phyloP scores from a whole-genome alignment of 2,797 vertebrate genomes.

The Benthosema pterotum region DNA sequence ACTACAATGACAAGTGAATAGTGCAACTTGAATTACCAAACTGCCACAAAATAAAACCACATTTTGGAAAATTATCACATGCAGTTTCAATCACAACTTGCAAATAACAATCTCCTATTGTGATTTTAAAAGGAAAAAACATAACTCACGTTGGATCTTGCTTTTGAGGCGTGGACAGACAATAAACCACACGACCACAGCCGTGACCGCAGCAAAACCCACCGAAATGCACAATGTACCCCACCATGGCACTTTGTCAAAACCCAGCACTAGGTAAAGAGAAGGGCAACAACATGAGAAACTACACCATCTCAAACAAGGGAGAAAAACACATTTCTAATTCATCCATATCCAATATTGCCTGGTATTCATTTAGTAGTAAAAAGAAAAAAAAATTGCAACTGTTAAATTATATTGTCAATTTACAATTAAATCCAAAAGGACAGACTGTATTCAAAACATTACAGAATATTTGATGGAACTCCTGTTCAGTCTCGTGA shows the following conservation, averaged over 20 bases:
- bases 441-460: background rate
- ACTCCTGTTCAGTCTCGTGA: background rate
- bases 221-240: constrained; percentile 87
- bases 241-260: constrained; percentile 93
- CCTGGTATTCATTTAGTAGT: constrained; percentile 1
- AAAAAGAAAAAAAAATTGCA: background rate
- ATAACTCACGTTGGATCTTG: constrained; percentile 91
- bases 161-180: constrained; percentile 93
- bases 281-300: constrained; percentile 71
- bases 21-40: too few relatives aligned
- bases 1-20: too few relatives aligned
- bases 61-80: too few relatives aligned
- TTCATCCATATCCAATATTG: constrained; percentile 2
- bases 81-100: too few relatives aligned
- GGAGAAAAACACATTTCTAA: constrained; percentile 17
- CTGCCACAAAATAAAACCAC: too few relatives aligned
- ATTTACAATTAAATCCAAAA: background rate
- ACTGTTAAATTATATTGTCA: background rate
- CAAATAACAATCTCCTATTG: too few relatives aligned
- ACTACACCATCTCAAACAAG: constrained; percentile 35
- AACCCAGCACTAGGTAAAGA: constrained; percentile 89
- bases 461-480: background rate
- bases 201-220: constrained; percentile 86
- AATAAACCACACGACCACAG: constrained; percentile 90
- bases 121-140: background rate